Percentiles rank a stretch among this genome's conserved stretches.
These are phyloP conservation scores for Heliconius melpomene DNA, from an alignment of 1,140 invertebrate species.

Conservation along the genomic window DNA sequence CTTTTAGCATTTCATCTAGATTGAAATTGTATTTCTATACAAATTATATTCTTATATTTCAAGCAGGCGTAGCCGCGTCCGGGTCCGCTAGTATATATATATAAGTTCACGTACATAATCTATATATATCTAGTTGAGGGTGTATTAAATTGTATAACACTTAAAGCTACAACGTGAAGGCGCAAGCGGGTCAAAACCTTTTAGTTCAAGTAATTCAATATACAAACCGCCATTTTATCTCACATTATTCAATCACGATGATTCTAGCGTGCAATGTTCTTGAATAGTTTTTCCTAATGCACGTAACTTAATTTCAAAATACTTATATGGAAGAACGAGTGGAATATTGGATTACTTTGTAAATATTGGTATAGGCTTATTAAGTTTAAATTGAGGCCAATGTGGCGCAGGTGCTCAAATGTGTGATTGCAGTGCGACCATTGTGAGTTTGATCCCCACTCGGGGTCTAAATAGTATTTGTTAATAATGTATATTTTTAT, in stretches of 20 bases:
- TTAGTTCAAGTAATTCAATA: slow-evolving; percentile 58
- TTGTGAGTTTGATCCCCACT: too few relatives aligned
- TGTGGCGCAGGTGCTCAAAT: too few relatives aligned
- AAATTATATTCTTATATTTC: too few relatives aligned
- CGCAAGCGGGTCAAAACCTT: slow-evolving; percentile 45
- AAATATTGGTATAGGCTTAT: too few relatives aligned
- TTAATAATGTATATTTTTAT: too few relatives aligned
- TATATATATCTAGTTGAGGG: not conserved
- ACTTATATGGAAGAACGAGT: not conserved
- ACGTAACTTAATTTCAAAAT: not conserved
- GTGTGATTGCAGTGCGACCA: too few relatives aligned
- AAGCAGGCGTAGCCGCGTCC: too few relatives aligned
- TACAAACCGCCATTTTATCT: slow-evolving; percentile 53
- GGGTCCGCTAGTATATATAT: too few relatives aligned
- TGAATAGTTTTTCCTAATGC: slow-evolving; percentile 18
- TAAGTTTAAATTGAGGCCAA: too few relatives aligned
- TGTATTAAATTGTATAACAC: slow-evolving; percentile 13
- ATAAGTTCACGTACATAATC: not conserved
- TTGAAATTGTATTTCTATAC: too few relatives aligned
- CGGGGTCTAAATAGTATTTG: too few relatives aligned
- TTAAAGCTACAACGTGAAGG: slow-evolving; percentile 32
- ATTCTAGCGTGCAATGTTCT: slow-evolving; percentile 27
- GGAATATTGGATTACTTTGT: not conserved
- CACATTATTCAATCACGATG: slow-evolving; percentile 55
- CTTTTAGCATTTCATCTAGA: too few relatives aligned